A percentile compares a stretch with the other conserved stretches of the same genome.
phyloP scores from a whole-genome alignment of 2,113 vertebrate species.

The Epinephelus lanceolatus region DNA sequence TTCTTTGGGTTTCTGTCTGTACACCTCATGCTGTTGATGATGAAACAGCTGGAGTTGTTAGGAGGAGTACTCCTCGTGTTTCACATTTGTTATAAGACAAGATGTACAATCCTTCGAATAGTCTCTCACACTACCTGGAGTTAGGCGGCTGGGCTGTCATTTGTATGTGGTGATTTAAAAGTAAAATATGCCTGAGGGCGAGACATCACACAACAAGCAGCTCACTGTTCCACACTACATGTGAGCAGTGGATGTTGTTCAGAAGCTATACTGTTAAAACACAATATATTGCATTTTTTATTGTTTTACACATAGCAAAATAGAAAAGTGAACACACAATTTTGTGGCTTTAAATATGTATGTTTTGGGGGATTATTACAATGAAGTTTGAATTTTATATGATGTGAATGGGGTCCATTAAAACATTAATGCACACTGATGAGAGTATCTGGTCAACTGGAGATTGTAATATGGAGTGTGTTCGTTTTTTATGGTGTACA shows the following conservation, averaged over 20 bases:
- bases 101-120: not conserved
- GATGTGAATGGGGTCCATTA: not conserved
- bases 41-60: not conserved
- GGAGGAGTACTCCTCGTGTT: not conserved
- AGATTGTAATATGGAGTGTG: not conserved
- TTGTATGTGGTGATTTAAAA: conserved; percentile 46
- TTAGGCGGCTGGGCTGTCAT: not conserved
- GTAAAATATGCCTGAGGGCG: conserved; percentile 35
- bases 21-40: not conserved
- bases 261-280: not conserved
- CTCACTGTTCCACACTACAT: not conserved
- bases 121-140: not conserved
- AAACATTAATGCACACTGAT: not conserved
- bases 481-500: not conserved
- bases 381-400: not conserved
- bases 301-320: not conserved
- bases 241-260: not conserved
- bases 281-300: not conserved
- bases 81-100: not conserved
- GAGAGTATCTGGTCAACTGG: not conserved
- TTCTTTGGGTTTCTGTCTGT: not conserved
- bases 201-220: not conserved
- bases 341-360: not conserved
- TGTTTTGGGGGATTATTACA: not conserved
- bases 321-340: not conserved